Base-by-base conservation (phyloP, 2,888 invertebrate genomes). In the Malthinus flaveolus region DNA sequence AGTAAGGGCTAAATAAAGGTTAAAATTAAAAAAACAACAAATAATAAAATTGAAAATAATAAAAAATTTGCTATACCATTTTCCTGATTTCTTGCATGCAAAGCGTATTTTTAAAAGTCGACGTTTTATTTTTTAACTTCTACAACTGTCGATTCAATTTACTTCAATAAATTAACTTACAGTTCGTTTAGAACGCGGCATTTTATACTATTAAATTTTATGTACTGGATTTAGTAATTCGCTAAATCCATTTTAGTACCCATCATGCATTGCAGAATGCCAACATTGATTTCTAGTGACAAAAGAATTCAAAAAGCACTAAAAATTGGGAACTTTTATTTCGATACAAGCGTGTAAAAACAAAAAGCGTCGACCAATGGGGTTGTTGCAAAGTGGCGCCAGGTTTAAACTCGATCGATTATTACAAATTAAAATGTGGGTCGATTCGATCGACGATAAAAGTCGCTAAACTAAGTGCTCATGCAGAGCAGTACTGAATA, bases 281-380 rank as follows among this genome's bases (percentile, higher is more conserved):
- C 78, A 78, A 78, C 79, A 79, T 78, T 75, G 78, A 79, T 79
- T 78, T 77, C 77, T 77, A 67, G 77, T 69, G 73, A 73, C 72
- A 73, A 75, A 77, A 77, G 77, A 76, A 77, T 72, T 60, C 66
- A 68, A 73, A 77, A 76, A 74, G 68, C 76, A 75, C 77, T 67
- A 73, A 76, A 76, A 77, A 75, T 74, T 73, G 76, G 74, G 75
- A 71, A 70, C 75, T 77, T 76, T 77, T 75, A 59, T 59, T 50
- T 15, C 12, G 1, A 23, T 31, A 15, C 36, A 33, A 55, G 46
- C 32, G 32, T 32, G 55, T 59, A 51, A 56, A 59, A 52, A 51
- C 37, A 37, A 23, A 55, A 49, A 48, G 44, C 13, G 15, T 31
- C 9, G 9, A 31, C 48, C 53, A 54, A 47, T 48, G 32, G 9